Conservation (phyloP, 2,888 invertebrate species). For the Aromia moschata region DNA sequence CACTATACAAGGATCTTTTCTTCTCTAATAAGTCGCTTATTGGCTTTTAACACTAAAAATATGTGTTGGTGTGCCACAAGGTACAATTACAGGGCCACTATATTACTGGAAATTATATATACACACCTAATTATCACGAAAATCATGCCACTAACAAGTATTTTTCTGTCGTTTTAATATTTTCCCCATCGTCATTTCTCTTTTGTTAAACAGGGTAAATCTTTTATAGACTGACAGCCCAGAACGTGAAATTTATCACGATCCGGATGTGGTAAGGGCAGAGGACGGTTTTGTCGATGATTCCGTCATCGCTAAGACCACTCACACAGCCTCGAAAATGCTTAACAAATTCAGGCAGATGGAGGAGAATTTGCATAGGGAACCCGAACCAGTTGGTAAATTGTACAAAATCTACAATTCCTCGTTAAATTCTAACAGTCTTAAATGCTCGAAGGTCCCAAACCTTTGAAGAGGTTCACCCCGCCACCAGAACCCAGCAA, state of each 20-base stretch:
- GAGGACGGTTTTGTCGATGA: slow-evolving; percentile 66
- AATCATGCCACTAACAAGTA: slow-evolving; percentile 21
- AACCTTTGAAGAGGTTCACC: slow-evolving; percentile 88
- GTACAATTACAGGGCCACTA: slow-evolving; percentile 4
- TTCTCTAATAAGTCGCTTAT: slow-evolving; percentile 16
- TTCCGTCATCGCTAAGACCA: slow-evolving; percentile 65
- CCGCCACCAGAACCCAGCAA: slow-evolving; percentile 78
- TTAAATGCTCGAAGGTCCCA: slow-evolving; percentile 66
- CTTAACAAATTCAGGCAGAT: slow-evolving; percentile 88
- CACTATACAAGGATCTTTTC: not conserved
- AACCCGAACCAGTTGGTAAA: slow-evolving; percentile 60
- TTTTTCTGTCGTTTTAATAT: slow-evolving; percentile 22
- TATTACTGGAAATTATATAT: not conserved
- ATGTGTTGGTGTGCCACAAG: slow-evolving; percentile 21
- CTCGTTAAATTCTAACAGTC: too few relatives aligned
- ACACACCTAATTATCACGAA: not conserved
- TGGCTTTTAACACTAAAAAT: slow-evolving; percentile 13
- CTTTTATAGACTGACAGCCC: slow-evolving; percentile 70
- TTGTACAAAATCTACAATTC: too few relatives aligned
- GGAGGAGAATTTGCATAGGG: slow-evolving; percentile 74
- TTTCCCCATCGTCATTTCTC: not conserved
- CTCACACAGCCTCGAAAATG: slow-evolving; percentile 86
- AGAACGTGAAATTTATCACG: slow-evolving; percentile 77
- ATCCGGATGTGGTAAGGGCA: slow-evolving; percentile 75
- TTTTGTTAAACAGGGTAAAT: too few relatives aligned